Conservation (phyloP, 2,113 vertebrate genomes). For the Rousettus leschenaultii region DNA sequence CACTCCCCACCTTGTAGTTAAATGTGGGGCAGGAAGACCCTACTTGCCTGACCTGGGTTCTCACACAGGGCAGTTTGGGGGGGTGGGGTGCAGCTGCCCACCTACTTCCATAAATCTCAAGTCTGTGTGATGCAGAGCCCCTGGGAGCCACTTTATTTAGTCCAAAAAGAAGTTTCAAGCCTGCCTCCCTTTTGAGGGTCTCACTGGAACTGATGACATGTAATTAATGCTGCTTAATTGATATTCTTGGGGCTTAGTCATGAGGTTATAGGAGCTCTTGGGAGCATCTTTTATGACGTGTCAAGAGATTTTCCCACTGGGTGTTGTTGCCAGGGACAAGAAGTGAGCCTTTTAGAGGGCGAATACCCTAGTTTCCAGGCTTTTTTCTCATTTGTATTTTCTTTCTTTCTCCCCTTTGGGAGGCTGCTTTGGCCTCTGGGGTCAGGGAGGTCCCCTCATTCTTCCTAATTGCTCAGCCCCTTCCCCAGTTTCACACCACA, state of each 20-base stretch:
- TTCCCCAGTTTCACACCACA: accelerated
- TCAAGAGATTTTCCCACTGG: background rate
- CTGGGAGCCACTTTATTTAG: constrained; percentile 33
- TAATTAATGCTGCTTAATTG: constrained; percentile 74
- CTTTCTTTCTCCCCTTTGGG: background rate
- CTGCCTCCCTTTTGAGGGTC: constrained; percentile 28
- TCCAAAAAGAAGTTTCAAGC: constrained; percentile 36
- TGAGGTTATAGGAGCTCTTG: background rate
- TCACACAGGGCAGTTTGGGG: background rate
- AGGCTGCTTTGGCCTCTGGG: background rate
- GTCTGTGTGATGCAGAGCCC: background rate
- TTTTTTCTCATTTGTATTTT: background rate
- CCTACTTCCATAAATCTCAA: background rate
- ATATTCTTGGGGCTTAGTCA: constrained; percentile 58
- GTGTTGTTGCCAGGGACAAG: constrained; percentile 15
- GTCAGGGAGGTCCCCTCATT: background rate
- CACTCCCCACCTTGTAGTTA: too few relatives aligned
- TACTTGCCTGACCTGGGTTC: background rate
- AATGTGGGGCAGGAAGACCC: too few relatives aligned
- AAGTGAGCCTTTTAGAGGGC: background rate
- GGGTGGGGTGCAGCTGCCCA: background rate
- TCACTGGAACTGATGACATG: background rate
- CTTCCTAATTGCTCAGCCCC: background rate
- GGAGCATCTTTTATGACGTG: constrained; percentile 4
- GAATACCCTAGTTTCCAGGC: background rate